Evolutionary conservation across 2,888 invertebrate genomes (phyloP), one percentile per base, ranked within the genome.

Genomic region (Patella ulyssiponensis): DNA sequence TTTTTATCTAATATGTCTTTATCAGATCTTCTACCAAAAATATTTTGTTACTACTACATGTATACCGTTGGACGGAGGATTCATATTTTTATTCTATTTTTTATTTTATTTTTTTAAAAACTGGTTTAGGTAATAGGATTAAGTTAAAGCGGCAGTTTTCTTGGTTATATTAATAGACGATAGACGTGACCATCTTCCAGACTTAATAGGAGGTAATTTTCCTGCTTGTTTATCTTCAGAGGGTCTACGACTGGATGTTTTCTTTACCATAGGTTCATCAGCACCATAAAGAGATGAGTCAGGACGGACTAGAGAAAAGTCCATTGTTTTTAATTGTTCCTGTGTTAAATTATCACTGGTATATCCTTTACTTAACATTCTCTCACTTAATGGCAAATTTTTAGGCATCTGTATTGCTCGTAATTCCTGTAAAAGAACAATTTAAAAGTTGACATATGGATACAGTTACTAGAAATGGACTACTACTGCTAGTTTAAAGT

Each of bases 311-410:
- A 85, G 87, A 23, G 87, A 84, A 70, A 88, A 86, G 85, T 88
- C 87, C 86, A 87, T 86, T 44, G 77, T 79, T 71, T 82, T 83
- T 27, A 88, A 83, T 73, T 82, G 80, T 53, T 88, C 87, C 53
- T 81, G 81, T 1, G 86, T 88, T 69, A 88, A 82, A 74, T 85
- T 87, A 14, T 82, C 78, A 17, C 86, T 85, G 1, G 86, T 86
- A 76, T 88, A 88, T 0, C 90, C 90, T 23, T 86, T 83, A 79
- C 84, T 87, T 58, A 86, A 79, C 89, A 90, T 89, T 71, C 88
- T 77, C 52, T 86, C 85, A 75, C 88, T 88, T 20, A 90, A 77
- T 9, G 90, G 90, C 77, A 90, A 82, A 69, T 86, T 83, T 11
- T 83, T 80, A 3, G 90, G 89, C 3, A 90, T 80, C 71, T 84